Base-by-base conservation (phyloP, 1,140 invertebrate genomes). In the Pseudomyrmex gracilis region DNA sequence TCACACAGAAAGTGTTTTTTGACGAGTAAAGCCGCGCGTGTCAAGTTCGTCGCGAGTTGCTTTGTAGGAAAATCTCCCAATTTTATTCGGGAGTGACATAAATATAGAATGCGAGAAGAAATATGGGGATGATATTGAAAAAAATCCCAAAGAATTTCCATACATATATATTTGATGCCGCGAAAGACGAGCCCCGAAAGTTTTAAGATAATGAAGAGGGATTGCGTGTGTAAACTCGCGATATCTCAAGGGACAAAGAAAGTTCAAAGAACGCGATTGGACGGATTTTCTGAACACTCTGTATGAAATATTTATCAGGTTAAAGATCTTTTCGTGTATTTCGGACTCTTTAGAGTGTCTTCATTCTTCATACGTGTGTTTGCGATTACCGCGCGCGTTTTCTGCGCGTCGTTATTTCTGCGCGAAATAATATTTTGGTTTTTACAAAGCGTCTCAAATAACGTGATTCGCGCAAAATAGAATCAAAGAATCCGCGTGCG, bases 241-340 rank as follows among this genome's bases (percentile, higher is more conserved):
- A 67, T 47, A 24, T 67, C 70, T 71, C 68, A 9, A 61, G 57
- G 17, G 43, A 13, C 12, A n/a, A 17, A 17, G 20, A 34, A 57
- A 82, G 57, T 82, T 80, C 60, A 60, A 12, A 8, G 58, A 61
- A 4, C 17, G 20, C 17, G 20, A 2, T 22, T 63, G 10, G 12
- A 45, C 17, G 24, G 51, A 7, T 76, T 57, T 78, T 78, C 57
- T 2, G 12, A 47, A 57, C 1, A 20, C 66, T 1, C 22, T 76
- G 34, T 0, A 34, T 34, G 34, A 74, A 76, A 83, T 83, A 83
- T 83, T 83, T 66, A 83, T 66, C 12, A 76, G 43, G 47, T n/a
- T 58, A 47, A 67, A 76, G 64, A 85, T 63, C 15, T 22, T 58
- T 64, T 55, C 1, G 20, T 47, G 17, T 24, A 34, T 71, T 63